A percentile compares a stretch with the other conserved stretches of the same genome.
phyloP scores from a whole-genome alignment of 2,113 vertebrate genomes.

The Scomber scombrus region DNA sequence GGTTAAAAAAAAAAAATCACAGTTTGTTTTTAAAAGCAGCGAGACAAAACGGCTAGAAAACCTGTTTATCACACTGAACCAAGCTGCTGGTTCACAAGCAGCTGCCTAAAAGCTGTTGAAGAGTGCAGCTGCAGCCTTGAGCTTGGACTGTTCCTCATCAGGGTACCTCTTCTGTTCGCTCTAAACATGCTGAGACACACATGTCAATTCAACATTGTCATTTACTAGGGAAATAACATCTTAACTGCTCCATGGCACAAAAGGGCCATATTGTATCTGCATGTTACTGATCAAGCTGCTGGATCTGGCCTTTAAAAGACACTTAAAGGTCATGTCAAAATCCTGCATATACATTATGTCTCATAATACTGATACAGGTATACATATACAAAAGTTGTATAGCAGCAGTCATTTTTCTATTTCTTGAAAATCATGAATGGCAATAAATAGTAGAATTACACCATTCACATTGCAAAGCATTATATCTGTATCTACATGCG shows the following conservation, averaged over 20 bases:
- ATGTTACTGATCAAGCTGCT: too few relatives aligned
- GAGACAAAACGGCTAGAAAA: slow-evolving; percentile 35
- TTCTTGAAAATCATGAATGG: too few relatives aligned
- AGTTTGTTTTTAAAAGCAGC: slow-evolving; percentile 51
- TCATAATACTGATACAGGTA: too few relatives aligned
- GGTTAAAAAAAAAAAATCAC: slow-evolving; percentile 26
- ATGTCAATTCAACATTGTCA: slow-evolving; percentile 13
- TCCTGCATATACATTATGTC: too few relatives aligned
- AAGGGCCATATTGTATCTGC: too few relatives aligned
- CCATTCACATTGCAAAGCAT: too few relatives aligned
- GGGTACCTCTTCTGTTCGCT: slow-evolving; percentile 51
- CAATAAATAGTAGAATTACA: too few relatives aligned
- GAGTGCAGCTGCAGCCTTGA: slow-evolving; percentile 65
- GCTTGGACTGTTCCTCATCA: slow-evolving; percentile 52
- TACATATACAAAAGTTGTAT: too few relatives aligned
- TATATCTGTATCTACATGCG: too few relatives aligned
- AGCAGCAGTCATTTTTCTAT: too few relatives aligned
- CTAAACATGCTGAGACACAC: slow-evolving; percentile 37
- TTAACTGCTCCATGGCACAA: not conserved
- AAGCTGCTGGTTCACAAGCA: slow-evolving; percentile 53
- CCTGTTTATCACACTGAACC: slow-evolving; percentile 52
- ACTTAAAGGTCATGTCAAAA: too few relatives aligned
- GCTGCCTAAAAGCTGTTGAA: slow-evolving; percentile 60
- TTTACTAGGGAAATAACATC: slow-evolving; percentile 41
- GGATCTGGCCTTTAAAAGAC: too few relatives aligned